Conservation (phyloP, 1,140 invertebrate genomes). For the Aphelenchoides besseyi region DNA sequence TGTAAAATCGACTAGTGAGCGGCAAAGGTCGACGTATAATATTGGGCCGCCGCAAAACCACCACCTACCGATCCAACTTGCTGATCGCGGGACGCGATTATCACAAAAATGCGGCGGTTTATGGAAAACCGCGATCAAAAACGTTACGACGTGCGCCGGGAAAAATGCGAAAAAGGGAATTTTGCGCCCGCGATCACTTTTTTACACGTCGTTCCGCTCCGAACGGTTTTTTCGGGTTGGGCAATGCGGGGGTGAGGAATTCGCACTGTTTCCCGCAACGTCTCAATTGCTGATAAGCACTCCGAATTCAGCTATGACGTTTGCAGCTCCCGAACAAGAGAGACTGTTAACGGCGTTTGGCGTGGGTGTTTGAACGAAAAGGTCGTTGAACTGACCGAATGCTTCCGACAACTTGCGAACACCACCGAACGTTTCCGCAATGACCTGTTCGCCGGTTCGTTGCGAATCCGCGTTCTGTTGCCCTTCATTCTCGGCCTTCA, state of each 20-base stretch:
- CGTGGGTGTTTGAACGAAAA: background rate
- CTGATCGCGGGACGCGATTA: background rate
- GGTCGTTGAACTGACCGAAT: background rate
- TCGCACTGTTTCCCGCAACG: background rate
- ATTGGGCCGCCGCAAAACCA: constrained; percentile 1
- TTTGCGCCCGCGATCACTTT: background rate
- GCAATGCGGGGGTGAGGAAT: background rate
- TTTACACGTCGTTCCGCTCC: background rate
- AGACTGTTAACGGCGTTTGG: background rate
- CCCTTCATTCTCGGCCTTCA: background rate
- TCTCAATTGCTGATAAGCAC: background rate
- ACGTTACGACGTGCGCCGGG: background rate
- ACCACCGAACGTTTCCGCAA: background rate
- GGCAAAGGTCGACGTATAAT: too few species aligned
- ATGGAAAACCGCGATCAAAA: background rate
- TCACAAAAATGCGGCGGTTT: background rate
- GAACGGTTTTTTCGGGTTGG: background rate
- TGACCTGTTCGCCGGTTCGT: background rate
- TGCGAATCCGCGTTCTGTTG: background rate
- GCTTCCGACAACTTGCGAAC: constrained; percentile 12
- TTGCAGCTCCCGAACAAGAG: background rate
- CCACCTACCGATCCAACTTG: background rate
- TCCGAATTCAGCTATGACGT: background rate
- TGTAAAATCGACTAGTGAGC: too few species aligned
- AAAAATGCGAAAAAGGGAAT: background rate